Conservation (phyloP, 1,140 invertebrate species). For the Drosophila parvula region DNA sequence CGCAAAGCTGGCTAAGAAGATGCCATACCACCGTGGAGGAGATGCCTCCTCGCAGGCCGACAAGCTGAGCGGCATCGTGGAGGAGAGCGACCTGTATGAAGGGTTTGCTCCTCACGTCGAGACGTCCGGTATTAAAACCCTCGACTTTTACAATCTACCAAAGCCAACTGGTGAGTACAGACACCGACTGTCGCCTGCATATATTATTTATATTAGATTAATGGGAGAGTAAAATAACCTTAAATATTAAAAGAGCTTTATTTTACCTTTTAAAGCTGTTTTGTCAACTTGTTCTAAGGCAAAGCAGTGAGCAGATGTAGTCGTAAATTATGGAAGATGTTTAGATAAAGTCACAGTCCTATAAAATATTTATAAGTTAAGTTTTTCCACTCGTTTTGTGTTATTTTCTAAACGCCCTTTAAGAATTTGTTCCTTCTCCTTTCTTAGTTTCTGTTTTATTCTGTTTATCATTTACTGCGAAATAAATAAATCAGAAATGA, state of each 20-base stretch:
- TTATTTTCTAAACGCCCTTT: no score
- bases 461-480: conserved; percentile 9
- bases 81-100: conserved; percentile 89
- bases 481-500: conserved; percentile 15
- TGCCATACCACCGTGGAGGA: conserved; percentile 81
- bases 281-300: background rate
- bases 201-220: background rate
- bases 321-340: background rate
- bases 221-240: background rate
- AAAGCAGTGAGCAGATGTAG: no score
- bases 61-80: conserved; percentile 86
- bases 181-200: background rate
- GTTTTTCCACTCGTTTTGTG: no score
- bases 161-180: conserved; percentile 75
- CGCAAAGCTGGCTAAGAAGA: conserved; percentile 71
- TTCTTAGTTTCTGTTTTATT: background rate
- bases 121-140: conserved; percentile 87
- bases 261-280: background rate
- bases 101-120: conserved; percentile 90
- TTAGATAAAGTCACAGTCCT: no score
- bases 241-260: background rate
- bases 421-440: background rate
- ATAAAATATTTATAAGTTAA: background rate
- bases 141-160: conserved; percentile 84
- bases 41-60: conserved; percentile 77